Evolutionary conservation across 2,113 vertebrate species (phyloP).

Genomic region (Hylia prasina): DNA sequence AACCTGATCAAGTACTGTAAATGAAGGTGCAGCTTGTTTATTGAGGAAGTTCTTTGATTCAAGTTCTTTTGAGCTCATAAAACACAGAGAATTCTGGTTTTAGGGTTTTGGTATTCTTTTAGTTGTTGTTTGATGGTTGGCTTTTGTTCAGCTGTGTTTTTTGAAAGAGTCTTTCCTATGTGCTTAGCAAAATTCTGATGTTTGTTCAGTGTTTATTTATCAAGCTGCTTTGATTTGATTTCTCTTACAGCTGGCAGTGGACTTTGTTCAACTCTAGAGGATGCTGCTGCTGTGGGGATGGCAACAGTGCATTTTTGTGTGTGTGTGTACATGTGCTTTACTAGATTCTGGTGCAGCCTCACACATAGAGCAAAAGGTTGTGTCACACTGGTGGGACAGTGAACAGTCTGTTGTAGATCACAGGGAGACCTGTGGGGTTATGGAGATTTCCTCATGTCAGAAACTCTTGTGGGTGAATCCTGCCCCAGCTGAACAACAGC

Average conservation of each 20-base stretch:
- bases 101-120: not conserved
- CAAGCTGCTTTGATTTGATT: not conserved
- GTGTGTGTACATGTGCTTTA: accelerated
- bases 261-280: not conserved
- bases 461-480: not conserved
- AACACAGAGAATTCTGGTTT: not conserved
- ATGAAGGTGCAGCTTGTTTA: not conserved
- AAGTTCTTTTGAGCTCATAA: not conserved
- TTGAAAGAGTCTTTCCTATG: not conserved
- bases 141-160: not conserved
- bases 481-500: not conserved
- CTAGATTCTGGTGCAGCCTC: not conserved
- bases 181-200: not conserved
- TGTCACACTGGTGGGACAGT: not conserved
- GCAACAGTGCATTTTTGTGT: not conserved
- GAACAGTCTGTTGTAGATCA: not conserved
- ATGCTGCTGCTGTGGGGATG: not conserved
- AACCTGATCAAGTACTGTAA: not conserved
- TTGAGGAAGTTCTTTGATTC: not conserved
- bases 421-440: not conserved
- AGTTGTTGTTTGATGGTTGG: not conserved
- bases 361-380: not conserved
- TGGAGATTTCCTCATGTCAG: not conserved
- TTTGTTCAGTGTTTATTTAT: not conserved
- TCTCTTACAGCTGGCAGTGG: not conserved